These are phyloP conservation scores for Asobara japonica DNA, from an alignment of 1,140 invertebrate genomes.

Conservation along the genomic window DNA sequence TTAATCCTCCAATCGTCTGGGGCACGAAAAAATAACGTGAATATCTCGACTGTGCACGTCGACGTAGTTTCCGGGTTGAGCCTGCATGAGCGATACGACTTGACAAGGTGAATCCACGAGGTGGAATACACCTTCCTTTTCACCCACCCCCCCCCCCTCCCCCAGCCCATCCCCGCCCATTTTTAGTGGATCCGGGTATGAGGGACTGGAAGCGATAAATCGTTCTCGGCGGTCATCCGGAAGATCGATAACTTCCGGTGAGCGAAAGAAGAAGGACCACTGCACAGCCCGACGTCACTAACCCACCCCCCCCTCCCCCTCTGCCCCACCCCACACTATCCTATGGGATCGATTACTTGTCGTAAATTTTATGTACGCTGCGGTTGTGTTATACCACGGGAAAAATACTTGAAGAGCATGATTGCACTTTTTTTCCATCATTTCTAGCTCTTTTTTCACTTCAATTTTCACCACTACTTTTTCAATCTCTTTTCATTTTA, in stretches of 20 bases:
- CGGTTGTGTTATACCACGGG: neutral
- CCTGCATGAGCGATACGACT: constrained; percentile 28
- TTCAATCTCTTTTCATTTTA: neutral
- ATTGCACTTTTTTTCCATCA: constrained; percentile 17
- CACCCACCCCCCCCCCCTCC: neutral
- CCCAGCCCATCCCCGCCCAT: neutral
- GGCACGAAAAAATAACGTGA: neutral
- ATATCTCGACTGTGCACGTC: neutral
- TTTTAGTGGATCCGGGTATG: neutral
- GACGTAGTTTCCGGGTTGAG: neutral
- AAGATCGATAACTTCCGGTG: constrained; percentile 33
- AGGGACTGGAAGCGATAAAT: constrained; percentile 25
- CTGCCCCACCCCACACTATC: neutral
- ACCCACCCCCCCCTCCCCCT: neutral
- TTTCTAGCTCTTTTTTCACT: constrained; percentile 31
- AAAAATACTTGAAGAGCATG: constrained; percentile 13
- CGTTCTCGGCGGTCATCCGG: constrained; percentile 26
- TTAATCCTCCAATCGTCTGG: neutral
- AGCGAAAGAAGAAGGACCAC: constrained; percentile 4
- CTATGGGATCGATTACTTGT: neutral
- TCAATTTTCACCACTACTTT: neutral
- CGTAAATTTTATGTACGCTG: constrained; percentile 17
- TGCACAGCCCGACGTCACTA: neutral
- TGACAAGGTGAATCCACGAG: constrained; percentile 21
- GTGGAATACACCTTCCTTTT: neutral